Conservation (phyloP, 2,888 invertebrate species). For the Eupithecia dodoneata region DNA sequence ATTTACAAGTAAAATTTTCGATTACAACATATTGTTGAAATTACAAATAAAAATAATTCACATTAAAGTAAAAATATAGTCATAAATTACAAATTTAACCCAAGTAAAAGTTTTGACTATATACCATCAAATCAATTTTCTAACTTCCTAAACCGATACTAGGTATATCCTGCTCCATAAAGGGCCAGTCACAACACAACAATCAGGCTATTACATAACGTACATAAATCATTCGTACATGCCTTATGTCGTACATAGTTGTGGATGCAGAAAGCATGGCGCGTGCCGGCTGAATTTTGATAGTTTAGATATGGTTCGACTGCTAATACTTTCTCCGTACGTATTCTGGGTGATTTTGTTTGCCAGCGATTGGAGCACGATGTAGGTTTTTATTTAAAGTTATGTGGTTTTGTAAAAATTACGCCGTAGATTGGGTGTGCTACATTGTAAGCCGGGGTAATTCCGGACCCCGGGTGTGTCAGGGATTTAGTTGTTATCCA, state of each 20-base stretch:
- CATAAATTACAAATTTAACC: too few species aligned
- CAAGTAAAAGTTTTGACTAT: neutral
- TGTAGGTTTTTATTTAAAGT: slow-evolving; percentile 10
- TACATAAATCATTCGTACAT: slow-evolving; percentile 52
- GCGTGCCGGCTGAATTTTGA: slow-evolving; percentile 39
- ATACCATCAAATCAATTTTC: slow-evolving; percentile 22
- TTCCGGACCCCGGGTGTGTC: too few species aligned
- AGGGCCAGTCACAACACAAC: slow-evolving; percentile 28
- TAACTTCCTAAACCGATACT: slow-evolving; percentile 26
- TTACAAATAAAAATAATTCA: too few species aligned
- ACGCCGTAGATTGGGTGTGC: too few species aligned
- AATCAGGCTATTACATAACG: slow-evolving; percentile 34
- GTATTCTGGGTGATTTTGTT: slow-evolving; percentile 30
- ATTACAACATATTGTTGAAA: too few species aligned
- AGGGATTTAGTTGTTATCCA: too few species aligned
- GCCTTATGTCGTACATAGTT: slow-evolving; percentile 49
- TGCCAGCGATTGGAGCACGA: slow-evolving; percentile 22
- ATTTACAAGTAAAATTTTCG: too few species aligned
- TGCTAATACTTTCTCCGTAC: slow-evolving; percentile 33
- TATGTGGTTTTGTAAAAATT: too few species aligned
- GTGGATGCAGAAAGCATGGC: slow-evolving; percentile 54
- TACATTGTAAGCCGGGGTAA: too few species aligned
- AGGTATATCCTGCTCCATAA: slow-evolving; percentile 36
- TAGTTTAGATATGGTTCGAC: slow-evolving; percentile 11
- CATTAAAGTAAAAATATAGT: too few species aligned